Conservation (phyloP, 2,797 vertebrate genomes). For the Limnodromus scolopaceus region DNA sequence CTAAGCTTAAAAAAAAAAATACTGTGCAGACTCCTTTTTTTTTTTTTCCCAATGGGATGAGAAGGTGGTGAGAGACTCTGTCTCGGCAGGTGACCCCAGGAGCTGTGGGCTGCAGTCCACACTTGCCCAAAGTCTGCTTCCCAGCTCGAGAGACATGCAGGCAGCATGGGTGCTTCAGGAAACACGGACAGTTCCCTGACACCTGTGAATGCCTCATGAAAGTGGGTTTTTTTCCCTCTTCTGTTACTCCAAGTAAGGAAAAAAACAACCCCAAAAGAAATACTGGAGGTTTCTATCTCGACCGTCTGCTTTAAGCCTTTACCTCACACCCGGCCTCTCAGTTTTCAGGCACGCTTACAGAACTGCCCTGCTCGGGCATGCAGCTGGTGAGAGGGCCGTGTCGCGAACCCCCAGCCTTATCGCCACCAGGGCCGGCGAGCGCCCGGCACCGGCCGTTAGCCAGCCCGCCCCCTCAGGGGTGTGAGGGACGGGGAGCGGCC, state of each 20-base stretch:
- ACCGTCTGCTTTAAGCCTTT: background rate
- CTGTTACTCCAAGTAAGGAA: too few species aligned
- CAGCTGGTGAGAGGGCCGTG: background rate
- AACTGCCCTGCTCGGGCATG: too few species aligned
- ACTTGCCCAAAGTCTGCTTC: accelerated
- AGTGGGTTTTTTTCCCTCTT: accelerated
- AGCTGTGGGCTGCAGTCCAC: too few species aligned
- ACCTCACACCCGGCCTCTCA: accelerated
- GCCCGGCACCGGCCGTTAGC: background rate
- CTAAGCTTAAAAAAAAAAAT: background rate
- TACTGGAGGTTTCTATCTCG: accelerated
- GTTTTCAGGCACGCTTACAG: accelerated
- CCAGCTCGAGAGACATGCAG: accelerated
- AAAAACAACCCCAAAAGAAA: background rate
- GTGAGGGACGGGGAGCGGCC: background rate
- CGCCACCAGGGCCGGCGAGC: background rate
- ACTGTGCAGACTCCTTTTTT: background rate
- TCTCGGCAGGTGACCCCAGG: accelerated
- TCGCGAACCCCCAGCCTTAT: too few species aligned
- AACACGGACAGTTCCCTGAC: background rate
- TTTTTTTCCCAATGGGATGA: too few species aligned
- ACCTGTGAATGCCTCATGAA: accelerated
- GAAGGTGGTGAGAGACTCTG: too few species aligned
- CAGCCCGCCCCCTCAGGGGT: background rate
- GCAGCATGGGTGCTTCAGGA: accelerated